Evolutionary conservation across 2,888 invertebrate species (phyloP).

Genomic region (Pristionchus mayeri): DNA sequence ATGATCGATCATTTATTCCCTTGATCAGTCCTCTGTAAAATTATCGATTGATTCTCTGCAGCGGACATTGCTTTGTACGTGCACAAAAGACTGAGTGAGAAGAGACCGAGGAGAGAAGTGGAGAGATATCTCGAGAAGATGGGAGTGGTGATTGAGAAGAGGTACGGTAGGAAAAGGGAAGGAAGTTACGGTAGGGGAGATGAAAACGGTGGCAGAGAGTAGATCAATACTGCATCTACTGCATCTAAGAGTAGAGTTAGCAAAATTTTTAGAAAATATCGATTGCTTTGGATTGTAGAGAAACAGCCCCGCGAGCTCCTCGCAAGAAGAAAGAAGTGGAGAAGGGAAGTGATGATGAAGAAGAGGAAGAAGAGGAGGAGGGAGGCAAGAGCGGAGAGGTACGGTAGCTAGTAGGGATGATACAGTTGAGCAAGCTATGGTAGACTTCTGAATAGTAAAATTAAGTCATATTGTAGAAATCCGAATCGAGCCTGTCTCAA

Average conservation of each 20-base stretch:
- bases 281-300: not conserved
- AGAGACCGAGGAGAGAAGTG: conserved; percentile 57
- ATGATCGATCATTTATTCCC: too few species aligned
- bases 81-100: conserved; percentile 55
- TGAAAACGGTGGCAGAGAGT: too few species aligned
- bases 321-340: conserved; percentile 31
- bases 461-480: too few species aligned
- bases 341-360: conserved; percentile 23
- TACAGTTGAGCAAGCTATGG: too few species aligned
- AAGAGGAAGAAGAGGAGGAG: conserved; percentile 40
- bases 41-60: too few species aligned
- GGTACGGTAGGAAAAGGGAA: conserved; percentile 45
- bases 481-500: too few species aligned
- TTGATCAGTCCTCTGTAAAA: too few species aligned
- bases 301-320: conserved; percentile 8
- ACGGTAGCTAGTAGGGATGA: not conserved
- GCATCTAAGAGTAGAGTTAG: too few species aligned
- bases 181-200: not conserved
- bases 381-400: conserved; percentile 22
- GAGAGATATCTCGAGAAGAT: conserved; percentile 56
- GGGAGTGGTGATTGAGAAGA: conserved; percentile 50
- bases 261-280: not conserved
- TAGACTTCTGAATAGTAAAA: too few species aligned
- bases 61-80: conserved; percentile 59
- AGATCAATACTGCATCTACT: too few species aligned